Percentiles rank a stretch among this genome's conserved stretches.
These are phyloP conservation scores for Trissolcus japonicus DNA, from an alignment of 2,888 invertebrate species.

Conservation along the genomic window DNA sequence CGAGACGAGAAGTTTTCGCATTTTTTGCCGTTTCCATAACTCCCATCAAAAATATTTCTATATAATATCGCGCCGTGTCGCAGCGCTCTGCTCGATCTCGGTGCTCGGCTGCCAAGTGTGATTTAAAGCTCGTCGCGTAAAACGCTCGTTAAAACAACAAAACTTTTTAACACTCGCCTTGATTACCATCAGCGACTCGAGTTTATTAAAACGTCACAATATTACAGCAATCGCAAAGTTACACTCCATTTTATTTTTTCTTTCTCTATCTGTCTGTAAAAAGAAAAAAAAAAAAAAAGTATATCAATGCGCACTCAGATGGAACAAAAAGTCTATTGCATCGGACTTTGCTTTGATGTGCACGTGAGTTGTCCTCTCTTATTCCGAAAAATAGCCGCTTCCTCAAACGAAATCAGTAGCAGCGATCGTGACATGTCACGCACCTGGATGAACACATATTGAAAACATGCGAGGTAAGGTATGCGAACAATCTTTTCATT, in stretches of 20 bases:
- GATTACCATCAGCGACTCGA: constrained; percentile 71
- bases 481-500: constrained; percentile 75
- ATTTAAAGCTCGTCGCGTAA: constrained; percentile 73
- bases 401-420: constrained; percentile 50
- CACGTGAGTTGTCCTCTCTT: constrained; percentile 18
- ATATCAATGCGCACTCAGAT: constrained; percentile 10
- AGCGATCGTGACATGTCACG: constrained; percentile 46
- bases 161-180: constrained; percentile 73
- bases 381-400: constrained; percentile 37
- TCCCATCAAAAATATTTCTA: constrained; percentile 74
- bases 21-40: constrained; percentile 71
- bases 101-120: constrained; percentile 67
- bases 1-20: constrained; percentile 70
- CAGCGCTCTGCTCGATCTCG: constrained; percentile 53
- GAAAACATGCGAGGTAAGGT: constrained; percentile 66
- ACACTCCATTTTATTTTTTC: not conserved
- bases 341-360: not conserved
- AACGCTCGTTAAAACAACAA: constrained; percentile 75
- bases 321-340: constrained; percentile 35
- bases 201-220: constrained; percentile 75
- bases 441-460: constrained; percentile 60
- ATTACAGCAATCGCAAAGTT: constrained; percentile 60
- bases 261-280: no score
- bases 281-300: not conserved
- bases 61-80: constrained; percentile 65